These are phyloP conservation scores for Chloebia gouldiae DNA, from an alignment of 2,113 vertebrate genomes.

Conservation along the genomic window DNA sequence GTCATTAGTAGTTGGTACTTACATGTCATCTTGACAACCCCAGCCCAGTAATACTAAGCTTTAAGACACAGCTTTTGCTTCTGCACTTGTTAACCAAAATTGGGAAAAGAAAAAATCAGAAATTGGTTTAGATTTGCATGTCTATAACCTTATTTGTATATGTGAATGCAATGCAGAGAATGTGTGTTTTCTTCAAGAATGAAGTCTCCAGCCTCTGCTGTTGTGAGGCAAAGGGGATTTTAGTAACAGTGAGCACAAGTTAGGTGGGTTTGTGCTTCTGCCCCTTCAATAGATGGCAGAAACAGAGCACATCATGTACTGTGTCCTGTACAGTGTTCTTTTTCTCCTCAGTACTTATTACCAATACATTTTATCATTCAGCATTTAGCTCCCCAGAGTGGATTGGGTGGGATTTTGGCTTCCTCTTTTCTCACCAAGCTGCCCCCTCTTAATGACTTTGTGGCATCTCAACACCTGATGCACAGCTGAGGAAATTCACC, in stretches of 20 bases:
- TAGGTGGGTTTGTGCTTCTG: background rate
- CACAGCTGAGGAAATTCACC: conserved; percentile 8
- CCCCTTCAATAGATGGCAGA: background rate
- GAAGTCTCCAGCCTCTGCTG: background rate
- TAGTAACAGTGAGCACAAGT: background rate
- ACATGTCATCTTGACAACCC: background rate
- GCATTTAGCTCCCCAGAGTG: background rate
- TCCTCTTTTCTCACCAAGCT: background rate
- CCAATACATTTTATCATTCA: background rate
- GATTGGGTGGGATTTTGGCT: background rate
- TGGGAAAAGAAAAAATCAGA: background rate
- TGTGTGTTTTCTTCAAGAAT: background rate
- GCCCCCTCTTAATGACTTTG: background rate
- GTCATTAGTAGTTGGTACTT: background rate
- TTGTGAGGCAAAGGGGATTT: background rate
- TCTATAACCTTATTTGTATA: background rate
- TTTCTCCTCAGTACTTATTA: background rate
- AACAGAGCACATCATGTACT: background rate
- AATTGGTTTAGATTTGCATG: background rate
- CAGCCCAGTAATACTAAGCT: background rate
- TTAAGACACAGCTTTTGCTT: background rate
- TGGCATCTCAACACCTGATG: conserved; percentile 15
- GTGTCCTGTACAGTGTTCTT: background rate
- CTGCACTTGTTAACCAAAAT: background rate
- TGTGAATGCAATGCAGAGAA: background rate